Percentiles rank a stretch among this genome's conserved stretches.
Evolutionary conservation across 53 echinoderm and acorn worm genomes (phyloP).

Genomic region (Patiria pectinifera): DNA sequence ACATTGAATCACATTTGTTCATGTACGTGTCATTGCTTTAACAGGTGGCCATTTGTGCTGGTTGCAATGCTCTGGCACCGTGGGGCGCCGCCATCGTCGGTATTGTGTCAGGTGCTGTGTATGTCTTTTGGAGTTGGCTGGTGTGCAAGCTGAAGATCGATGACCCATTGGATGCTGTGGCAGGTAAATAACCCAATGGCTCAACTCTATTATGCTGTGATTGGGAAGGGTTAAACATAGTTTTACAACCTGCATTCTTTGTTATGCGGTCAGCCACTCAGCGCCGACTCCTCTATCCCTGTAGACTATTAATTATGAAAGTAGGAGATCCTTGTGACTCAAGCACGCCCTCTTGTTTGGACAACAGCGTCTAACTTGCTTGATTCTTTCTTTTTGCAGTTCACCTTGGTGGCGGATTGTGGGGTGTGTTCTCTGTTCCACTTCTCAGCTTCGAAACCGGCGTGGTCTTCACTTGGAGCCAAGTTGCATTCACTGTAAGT

Average conservation of each 20-base stretch:
- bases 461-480: slow-evolving; percentile 66
- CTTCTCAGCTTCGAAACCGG: slow-evolving; percentile 67
- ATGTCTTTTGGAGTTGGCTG: slow-evolving; percentile 69
- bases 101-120: slow-evolving; percentile 66
- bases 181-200: slow-evolving; percentile 53
- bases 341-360: too few species aligned
- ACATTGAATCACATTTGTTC: background rate
- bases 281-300: too few species aligned
- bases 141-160: slow-evolving; percentile 67
- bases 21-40: background rate
- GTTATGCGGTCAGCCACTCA: too few species aligned
- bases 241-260: too few species aligned
- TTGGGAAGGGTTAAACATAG: too few species aligned
- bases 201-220: too few species aligned
- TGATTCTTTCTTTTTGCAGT: slow-evolving; percentile 63
- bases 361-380: background rate
- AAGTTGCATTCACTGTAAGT: slow-evolving; percentile 54
- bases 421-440: slow-evolving; percentile 85
- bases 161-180: slow-evolving; percentile 86
- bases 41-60: slow-evolving; percentile 87
- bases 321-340: too few species aligned
- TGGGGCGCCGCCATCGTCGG: slow-evolving; percentile 86
- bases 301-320: too few species aligned
- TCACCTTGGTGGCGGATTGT: slow-evolving; percentile 89
- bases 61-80: slow-evolving; percentile 68